phyloP scores from a whole-genome alignment of 2,113 vertebrate genomes.

The Miniopterus natalensis region DNA sequence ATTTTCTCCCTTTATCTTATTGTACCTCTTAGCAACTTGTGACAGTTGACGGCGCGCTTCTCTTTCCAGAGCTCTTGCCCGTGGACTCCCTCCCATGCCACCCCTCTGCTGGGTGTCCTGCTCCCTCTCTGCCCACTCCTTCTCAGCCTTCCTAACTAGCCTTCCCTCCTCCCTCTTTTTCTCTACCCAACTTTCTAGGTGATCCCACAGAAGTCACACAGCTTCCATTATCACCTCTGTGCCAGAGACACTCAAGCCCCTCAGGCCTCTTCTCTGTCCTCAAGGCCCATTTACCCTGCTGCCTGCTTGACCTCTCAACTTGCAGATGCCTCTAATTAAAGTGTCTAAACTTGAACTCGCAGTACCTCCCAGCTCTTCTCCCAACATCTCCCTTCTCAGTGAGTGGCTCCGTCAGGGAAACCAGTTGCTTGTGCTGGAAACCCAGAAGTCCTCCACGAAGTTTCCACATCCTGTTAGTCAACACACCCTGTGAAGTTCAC shows the following conservation, averaged over 20 bases:
- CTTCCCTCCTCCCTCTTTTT: background rate
- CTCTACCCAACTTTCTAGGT: background rate
- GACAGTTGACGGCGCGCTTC: background rate
- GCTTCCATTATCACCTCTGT: background rate
- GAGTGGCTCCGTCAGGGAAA: background rate
- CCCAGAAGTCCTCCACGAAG: background rate
- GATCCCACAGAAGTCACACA: background rate
- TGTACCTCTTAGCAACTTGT: slow-evolving; percentile 15
- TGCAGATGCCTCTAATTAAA: background rate
- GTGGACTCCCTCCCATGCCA: background rate
- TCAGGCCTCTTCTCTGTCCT: background rate
- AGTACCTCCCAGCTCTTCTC: background rate
- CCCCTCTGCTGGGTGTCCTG: background rate
- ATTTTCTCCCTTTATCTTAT: background rate
- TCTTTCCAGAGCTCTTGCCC: background rate
- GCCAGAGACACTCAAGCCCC: background rate
- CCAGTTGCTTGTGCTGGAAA: background rate
- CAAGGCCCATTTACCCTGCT: background rate
- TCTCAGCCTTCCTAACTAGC: background rate
- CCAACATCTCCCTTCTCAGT: background rate
- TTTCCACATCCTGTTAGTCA: background rate
- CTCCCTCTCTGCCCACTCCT: background rate
- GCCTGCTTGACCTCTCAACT: background rate
- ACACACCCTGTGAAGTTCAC: background rate
- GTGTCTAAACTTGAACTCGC: background rate